A percentile compares a stretch with the other conserved stretches of the same genome.
Evolutionary conservation across 2,888 invertebrate species (phyloP).

Genomic region (Noctua pronuba): DNA sequence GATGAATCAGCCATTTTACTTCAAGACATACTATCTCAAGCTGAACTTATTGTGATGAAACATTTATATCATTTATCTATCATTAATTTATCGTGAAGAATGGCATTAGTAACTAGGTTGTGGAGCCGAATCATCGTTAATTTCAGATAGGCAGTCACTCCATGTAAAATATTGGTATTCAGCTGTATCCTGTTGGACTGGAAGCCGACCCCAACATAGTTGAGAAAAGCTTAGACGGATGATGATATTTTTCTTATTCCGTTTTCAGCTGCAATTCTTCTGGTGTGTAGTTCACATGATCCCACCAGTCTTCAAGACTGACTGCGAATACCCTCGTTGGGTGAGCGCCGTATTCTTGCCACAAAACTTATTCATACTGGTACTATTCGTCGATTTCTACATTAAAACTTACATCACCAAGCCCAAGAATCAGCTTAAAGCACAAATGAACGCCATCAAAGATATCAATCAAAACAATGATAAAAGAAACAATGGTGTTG

Average conservation of each 20-base stretch:
- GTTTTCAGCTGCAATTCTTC: constrained; percentile 91
- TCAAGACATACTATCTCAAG: background rate
- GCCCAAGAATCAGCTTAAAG: constrained; percentile 60
- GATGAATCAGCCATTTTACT: background rate
- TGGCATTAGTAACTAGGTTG: background rate
- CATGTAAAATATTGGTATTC: no score
- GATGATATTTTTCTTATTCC: background rate
- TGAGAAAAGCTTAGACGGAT: background rate
- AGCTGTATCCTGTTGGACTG: background rate
- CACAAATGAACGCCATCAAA: background rate
- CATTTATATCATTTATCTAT: background rate
- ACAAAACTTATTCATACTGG: constrained; percentile 92
- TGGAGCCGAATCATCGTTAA: background rate
- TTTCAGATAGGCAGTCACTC: background rate
- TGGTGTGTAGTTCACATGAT: constrained; percentile 90
- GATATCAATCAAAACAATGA: constrained; percentile 8
- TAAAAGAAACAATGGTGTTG: background rate
- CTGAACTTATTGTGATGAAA: background rate
- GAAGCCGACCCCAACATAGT: background rate
- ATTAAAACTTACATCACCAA: constrained; percentile 90
- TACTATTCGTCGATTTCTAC: constrained; percentile 93
- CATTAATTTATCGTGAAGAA: background rate
- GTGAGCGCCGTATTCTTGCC: constrained; percentile 89
- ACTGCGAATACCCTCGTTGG: constrained; percentile 91
- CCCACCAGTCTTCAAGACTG: constrained; percentile 82